Evolutionary conservation across 2,797 vertebrate species (phyloP).

Genomic region (Phyllotis vaccarum): DNA sequence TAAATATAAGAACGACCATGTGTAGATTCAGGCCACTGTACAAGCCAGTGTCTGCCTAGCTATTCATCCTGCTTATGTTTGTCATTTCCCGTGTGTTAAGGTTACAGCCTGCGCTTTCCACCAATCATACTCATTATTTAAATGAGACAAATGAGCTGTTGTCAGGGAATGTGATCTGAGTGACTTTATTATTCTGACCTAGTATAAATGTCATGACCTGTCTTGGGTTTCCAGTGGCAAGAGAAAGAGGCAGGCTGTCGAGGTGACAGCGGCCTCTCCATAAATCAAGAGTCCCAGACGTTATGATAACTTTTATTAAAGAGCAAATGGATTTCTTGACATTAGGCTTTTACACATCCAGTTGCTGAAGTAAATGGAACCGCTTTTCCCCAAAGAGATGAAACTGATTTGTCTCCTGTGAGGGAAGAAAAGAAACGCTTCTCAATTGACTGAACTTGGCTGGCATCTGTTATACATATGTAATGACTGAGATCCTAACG

Average conservation of each 20-base stretch:
- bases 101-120: constrained; percentile 88
- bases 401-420: constrained; percentile 53
- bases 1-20: neutral
- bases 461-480: constrained; percentile 63
- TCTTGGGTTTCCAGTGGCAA: constrained; percentile 87
- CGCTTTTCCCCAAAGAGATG: constrained; percentile 73
- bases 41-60: neutral
- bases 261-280: constrained; percentile 87
- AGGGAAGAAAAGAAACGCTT: constrained; percentile 60
- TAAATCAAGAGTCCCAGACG: constrained; percentile 89
- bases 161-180: constrained; percentile 86
- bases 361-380: constrained; percentile 80
- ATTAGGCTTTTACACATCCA: constrained; percentile 86
- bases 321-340: constrained; percentile 87
- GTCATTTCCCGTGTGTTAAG: constrained; percentile 45
- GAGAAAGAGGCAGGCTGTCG: constrained; percentile 88
- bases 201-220: constrained; percentile 91
- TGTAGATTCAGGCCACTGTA: neutral
- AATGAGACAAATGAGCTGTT: constrained; percentile 92
- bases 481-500: constrained; percentile 66
- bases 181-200: constrained; percentile 91
- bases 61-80: neutral
- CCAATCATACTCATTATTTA: constrained; percentile 92
- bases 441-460: constrained; percentile 19
- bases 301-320: constrained; percentile 90